These are phyloP conservation scores for Tholera decimalis DNA, from an alignment of 2,888 invertebrate genomes.

Conservation along the genomic window DNA sequence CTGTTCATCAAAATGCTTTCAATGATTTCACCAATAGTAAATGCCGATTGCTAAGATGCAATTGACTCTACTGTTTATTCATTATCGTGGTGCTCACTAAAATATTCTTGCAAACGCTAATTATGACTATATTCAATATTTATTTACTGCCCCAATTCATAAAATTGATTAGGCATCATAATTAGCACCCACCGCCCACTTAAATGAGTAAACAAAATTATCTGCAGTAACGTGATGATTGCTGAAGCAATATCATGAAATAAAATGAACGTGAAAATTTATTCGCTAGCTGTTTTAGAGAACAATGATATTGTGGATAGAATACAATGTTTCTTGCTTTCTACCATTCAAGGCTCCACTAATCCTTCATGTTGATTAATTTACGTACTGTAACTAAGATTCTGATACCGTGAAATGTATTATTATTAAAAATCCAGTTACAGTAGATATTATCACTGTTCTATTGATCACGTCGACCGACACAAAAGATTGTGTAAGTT, in stretches of 20 bases:
- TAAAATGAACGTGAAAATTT: conserved; percentile 19
- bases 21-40: conserved; percentile 55
- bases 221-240: conserved; percentile 27
- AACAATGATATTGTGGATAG: conserved; percentile 24
- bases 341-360: conserved; percentile 6
- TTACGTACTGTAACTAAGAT: conserved; percentile 11
- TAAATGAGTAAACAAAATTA: conserved; percentile 32
- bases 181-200: conserved; percentile 18
- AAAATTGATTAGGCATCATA: conserved; percentile 21
- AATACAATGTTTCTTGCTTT: conserved; percentile 13
- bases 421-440: conserved; percentile 67
- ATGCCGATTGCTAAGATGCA: conserved; percentile 59
- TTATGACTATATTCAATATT: conserved; percentile 37
- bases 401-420: conserved; percentile 59
- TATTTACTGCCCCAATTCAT: conserved; percentile 33
- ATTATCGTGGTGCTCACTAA: conserved; percentile 69
- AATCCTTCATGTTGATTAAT: conserved; percentile 17
- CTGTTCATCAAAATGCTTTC: conserved; percentile 51
- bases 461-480: conserved; percentile 59
- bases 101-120: conserved; percentile 64
- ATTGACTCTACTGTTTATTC: conserved; percentile 64
- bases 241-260: conserved; percentile 24
- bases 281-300: conserved; percentile 10
- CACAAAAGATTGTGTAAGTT: conserved; percentile 75
- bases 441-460: conserved; percentile 60